These are phyloP conservation scores for Acanthopagrus latus DNA, from an alignment of 2,797 vertebrate species.

Conservation along the genomic window DNA sequence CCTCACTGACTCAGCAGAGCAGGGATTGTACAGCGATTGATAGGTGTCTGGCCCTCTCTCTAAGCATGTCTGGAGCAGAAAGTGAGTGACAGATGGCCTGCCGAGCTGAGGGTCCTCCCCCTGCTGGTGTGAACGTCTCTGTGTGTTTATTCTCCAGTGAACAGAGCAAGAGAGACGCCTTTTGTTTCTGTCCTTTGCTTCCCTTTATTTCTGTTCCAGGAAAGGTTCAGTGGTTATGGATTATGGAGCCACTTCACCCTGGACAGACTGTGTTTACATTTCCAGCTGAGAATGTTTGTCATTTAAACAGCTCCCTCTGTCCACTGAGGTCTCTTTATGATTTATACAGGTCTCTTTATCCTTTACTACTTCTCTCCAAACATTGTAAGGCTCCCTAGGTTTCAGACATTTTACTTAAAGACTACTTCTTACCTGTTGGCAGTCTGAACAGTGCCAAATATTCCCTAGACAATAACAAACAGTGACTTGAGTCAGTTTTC, in stretches of 20 bases:
- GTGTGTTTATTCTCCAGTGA: constrained; percentile 26
- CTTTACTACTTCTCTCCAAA: constrained; percentile 13
- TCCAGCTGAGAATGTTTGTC: constrained; percentile 51
- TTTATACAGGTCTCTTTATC: constrained; percentile 25
- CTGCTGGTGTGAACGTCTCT: constrained; percentile 42
- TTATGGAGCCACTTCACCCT: constrained; percentile 31
- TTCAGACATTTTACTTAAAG: not conserved
- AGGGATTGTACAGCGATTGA: constrained; percentile 45
- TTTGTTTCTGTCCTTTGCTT: constrained; percentile 6
- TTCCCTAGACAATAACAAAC: too few relatives aligned
- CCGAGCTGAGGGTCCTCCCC: constrained; percentile 34
- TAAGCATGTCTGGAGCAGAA: constrained; percentile 11
- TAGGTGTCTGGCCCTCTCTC: constrained; percentile 28
- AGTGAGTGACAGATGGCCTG: constrained; percentile 55
- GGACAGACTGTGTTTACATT: constrained; percentile 57
- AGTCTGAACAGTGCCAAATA: too few relatives aligned
- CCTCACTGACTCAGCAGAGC: constrained; percentile 37
- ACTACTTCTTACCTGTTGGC: not conserved
- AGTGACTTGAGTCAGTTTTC: too few relatives aligned
- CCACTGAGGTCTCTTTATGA: constrained; percentile 2
- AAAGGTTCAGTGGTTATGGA: constrained; percentile 38
- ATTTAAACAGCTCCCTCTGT: constrained; percentile 42
- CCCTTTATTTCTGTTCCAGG: constrained; percentile 10
- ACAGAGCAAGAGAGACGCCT: not conserved
- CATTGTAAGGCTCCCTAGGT: not conserved